Conservation (phyloP, 2,113 vertebrate genomes). For the Danio rerio region DNA sequence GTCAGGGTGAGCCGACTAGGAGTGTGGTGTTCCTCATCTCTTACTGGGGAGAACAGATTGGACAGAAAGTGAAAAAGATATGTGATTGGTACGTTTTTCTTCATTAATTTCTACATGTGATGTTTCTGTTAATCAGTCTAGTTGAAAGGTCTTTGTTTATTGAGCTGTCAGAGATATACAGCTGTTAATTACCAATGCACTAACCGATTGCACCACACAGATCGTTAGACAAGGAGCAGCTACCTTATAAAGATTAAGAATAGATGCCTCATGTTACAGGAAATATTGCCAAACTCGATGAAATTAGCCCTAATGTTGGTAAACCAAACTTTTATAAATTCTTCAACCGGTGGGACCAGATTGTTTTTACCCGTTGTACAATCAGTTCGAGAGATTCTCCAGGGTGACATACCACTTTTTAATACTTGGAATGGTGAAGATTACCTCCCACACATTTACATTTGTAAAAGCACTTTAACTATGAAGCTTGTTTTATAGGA, state of each 20-base stretch:
- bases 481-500: too few species aligned
- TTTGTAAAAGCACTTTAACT: too few species aligned
- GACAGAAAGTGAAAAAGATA: slow-evolving; percentile 97
- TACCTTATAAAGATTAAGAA: not conserved
- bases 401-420: too few species aligned
- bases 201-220: not conserved
- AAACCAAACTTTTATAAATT: too few species aligned
- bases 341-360: too few species aligned
- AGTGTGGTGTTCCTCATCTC: slow-evolving; percentile 94
- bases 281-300: too few species aligned
- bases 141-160: not conserved
- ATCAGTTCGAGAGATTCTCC: too few species aligned
- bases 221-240: accelerated
- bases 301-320: too few species aligned
- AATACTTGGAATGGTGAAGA: too few species aligned
- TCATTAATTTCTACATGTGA: not conserved
- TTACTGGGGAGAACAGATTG: slow-evolving; percentile 97
- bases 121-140: not conserved
- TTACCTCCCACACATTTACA: too few species aligned
- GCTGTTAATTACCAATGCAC: not conserved
- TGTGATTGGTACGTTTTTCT: slow-evolving; percentile 89
- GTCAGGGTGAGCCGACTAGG: slow-evolving; percentile 87
- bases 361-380: too few species aligned
- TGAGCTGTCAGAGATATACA: not conserved
- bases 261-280: not conserved